Evolutionary conservation across 2,113 vertebrate genomes (phyloP).

Genomic region (Oreotrochilus melanogaster): DNA sequence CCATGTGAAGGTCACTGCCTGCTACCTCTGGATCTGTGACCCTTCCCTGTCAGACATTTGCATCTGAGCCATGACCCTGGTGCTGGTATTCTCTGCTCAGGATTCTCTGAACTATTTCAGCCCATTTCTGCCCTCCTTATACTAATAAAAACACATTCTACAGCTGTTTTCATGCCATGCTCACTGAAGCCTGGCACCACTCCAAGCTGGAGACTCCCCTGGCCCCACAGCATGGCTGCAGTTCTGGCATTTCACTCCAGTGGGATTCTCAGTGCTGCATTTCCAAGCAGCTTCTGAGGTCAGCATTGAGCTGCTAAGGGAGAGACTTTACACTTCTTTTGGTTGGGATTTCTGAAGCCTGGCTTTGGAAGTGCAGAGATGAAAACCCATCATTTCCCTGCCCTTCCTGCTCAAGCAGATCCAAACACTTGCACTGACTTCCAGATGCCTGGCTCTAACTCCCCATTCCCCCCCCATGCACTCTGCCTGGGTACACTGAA

Average conservation of each 20-base stretch:
- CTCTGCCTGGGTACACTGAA: background rate
- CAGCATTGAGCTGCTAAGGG: background rate
- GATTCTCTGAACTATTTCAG: background rate
- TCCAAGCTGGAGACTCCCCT: background rate
- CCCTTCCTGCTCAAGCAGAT: background rate
- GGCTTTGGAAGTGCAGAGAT: rapidly evolving
- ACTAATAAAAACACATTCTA: background rate
- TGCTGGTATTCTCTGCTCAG: background rate
- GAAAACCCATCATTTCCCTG: background rate
- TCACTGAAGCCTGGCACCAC: background rate
- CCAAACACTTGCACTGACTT: background rate
- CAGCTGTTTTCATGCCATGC: background rate
- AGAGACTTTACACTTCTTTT: background rate
- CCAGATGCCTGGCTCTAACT: background rate
- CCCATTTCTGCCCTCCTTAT: background rate
- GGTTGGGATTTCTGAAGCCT: background rate
- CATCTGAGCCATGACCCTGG: background rate
- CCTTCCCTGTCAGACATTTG: background rate
- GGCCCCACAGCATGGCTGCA: background rate
- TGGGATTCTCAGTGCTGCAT: background rate
- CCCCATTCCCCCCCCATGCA: background rate
- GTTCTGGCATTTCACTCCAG: background rate
- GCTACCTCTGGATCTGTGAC: background rate
- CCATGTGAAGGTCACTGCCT: background rate
- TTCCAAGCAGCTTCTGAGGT: background rate